Evolutionary conservation across 2,797 vertebrate genomes (phyloP), one percentile per base, ranked within the genome.

Genomic region (Sphenopsis melanotis): DNA sequence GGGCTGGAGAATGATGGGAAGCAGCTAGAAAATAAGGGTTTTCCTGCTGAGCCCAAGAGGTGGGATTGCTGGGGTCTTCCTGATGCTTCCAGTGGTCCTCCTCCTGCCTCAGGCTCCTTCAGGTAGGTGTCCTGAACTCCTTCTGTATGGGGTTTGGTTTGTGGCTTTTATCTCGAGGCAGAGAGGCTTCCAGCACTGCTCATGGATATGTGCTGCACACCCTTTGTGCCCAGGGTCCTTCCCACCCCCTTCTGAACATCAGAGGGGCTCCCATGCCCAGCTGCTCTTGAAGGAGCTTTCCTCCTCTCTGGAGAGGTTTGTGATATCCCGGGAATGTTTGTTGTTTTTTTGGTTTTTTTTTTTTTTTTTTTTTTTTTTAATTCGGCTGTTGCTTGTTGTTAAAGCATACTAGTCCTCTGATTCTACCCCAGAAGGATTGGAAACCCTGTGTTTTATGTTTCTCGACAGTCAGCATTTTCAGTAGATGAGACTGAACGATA

Each of bases 91-190:
- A 8, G 7, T 23, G 22, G 18, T 50, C 4, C 1, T 78, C 4
- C 17, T 80, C 2, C 17, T 55, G 10, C 7, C 11, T 27, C 57
- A 34, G 3, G 15, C 24, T 69, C 39, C 19, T 52, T 60, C 61
- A 68, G 55, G 63, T 79, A 30, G 0, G 14, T 60, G 19, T 60
- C 15, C 27, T 36, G 50, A 42, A 36, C 17, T 89, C 42, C 42
- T 53, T 53, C 12, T 30, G 1, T 20, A 0, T 17, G 9, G 6
- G 12, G 13, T 8, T 74, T 64, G 32, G 13, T 32, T 5, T 4
- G 19, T 36, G 34, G 6, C 15, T 71, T 56, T 78, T 46, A 16
- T 56, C 8, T 19, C 0, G 1, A 52, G 22, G 6, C 44, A 80
- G 29, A 70, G 52, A 55, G 29, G 20, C 15, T 57, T 69, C 52